Conservation (phyloP, 2,888 invertebrate species). For the Sphaerophoria rueppellii region DNA sequence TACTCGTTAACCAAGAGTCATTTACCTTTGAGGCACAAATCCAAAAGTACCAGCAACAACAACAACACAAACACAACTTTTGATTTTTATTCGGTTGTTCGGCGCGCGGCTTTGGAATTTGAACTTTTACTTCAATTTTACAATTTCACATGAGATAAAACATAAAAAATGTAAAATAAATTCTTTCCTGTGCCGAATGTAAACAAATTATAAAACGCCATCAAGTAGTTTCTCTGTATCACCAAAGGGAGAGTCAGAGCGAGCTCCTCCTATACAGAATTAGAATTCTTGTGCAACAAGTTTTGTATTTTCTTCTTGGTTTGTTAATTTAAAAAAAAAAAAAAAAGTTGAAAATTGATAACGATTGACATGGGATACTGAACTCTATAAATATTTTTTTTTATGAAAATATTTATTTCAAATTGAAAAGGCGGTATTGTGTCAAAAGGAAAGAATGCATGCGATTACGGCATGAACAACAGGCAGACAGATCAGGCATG, state of each 20-base stretch:
- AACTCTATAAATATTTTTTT: background rate
- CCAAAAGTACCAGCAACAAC: background rate
- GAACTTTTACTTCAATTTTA: constrained; percentile 34
- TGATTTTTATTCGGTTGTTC: constrained; percentile 25
- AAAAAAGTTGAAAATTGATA: constrained; percentile 50
- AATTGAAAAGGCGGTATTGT: constrained; percentile 38
- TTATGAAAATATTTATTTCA: background rate
- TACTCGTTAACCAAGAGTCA: constrained; percentile 7
- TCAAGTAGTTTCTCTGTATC: background rate
- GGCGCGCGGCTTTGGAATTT: constrained; percentile 4
- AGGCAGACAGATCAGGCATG: no score
- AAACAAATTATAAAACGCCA: constrained; percentile 41
- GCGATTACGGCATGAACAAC: constrained; percentile 36
- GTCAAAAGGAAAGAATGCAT: constrained; percentile 50
- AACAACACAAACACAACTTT: constrained; percentile 14
- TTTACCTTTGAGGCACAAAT: constrained; percentile 14
- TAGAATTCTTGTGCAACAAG: constrained; percentile 31
- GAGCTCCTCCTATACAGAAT: constrained; percentile 23
- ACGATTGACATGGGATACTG: constrained; percentile 28
- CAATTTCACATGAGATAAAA: constrained; percentile 36
- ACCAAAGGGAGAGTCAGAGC: background rate
- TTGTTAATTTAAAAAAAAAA: constrained; percentile 5
- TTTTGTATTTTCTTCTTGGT: constrained; percentile 14
- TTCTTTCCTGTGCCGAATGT: constrained; percentile 20
- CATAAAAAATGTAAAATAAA: background rate